Conservation (phyloP, 2,888 invertebrate genomes). For the Drosophila acutilabella region DNA sequence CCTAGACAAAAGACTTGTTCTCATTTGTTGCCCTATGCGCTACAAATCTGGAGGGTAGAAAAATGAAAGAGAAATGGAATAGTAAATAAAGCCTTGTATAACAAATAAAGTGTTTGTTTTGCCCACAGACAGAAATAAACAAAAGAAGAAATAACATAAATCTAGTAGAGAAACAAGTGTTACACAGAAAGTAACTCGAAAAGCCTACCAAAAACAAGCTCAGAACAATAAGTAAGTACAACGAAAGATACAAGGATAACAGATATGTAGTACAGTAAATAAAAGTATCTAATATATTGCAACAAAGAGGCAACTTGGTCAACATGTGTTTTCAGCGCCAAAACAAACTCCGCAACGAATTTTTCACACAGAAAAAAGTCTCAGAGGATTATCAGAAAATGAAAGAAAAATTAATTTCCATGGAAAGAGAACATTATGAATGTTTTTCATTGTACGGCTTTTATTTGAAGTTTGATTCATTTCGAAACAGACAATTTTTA, state of each 20-base stretch:
- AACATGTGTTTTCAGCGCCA: conserved; percentile 31
- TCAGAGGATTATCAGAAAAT: not conserved
- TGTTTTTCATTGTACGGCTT: not conserved
- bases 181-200: conserved; percentile 56
- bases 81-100: conserved; percentile 59
- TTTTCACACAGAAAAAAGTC: not conserved
- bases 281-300: conserved; percentile 63
- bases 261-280: conserved; percentile 58
- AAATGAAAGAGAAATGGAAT: not conserved
- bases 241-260: conserved; percentile 9
- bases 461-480: not conserved
- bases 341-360: not conserved
- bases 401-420: not conserved
- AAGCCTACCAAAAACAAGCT: conserved; percentile 48
- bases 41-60: conserved; percentile 43
- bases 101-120: conserved; percentile 70
- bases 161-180: conserved; percentile 63
- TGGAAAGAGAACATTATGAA: not conserved
- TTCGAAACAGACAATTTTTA: not conserved
- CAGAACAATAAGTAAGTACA: conserved; percentile 18
- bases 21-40: conserved; percentile 50
- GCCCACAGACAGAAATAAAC: conserved; percentile 47
- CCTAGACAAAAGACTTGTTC: conserved; percentile 10
- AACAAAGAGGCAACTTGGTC: conserved; percentile 41
- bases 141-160: conserved; percentile 67